phyloP scores from a whole-genome alignment of 2,113 vertebrate species.

The Athene cunicularia region DNA sequence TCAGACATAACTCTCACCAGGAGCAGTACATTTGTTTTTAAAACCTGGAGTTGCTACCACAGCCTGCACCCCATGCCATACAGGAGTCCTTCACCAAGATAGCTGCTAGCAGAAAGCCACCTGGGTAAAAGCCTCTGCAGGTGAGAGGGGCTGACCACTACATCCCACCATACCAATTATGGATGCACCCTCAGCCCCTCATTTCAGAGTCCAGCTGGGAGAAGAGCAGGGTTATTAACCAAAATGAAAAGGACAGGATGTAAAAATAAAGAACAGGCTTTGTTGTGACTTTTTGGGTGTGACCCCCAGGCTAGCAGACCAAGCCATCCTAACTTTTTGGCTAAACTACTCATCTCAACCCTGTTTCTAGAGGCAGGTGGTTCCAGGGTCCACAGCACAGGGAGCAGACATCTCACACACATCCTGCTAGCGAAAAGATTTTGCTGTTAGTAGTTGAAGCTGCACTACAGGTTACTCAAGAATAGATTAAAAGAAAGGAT shows the following conservation, averaged over 20 bases:
- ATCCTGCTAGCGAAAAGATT: background rate
- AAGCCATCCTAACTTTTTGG: background rate
- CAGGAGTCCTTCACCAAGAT: background rate
- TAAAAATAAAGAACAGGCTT: background rate
- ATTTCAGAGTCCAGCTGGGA: background rate
- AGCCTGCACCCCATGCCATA: background rate
- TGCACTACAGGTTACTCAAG: background rate
- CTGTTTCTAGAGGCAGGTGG: background rate
- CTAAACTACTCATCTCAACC: background rate
- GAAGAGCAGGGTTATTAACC: background rate
- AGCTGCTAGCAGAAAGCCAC: background rate
- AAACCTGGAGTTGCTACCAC: background rate
- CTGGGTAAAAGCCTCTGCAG: background rate
- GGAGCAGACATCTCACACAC: background rate
- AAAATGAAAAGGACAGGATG: background rate
- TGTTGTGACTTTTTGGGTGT: background rate
- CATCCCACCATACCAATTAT: rapidly evolving
- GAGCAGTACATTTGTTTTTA: background rate
- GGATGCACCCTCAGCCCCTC: background rate
- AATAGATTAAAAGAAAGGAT: background rate
- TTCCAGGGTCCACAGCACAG: background rate
- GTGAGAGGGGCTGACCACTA: background rate
- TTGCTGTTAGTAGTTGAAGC: conserved; percentile 20
- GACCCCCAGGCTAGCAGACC: rapidly evolving
- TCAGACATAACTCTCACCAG: background rate